phyloP scores from a whole-genome alignment of 2,888 invertebrate genomes.

The Orchesella flavescens region DNA sequence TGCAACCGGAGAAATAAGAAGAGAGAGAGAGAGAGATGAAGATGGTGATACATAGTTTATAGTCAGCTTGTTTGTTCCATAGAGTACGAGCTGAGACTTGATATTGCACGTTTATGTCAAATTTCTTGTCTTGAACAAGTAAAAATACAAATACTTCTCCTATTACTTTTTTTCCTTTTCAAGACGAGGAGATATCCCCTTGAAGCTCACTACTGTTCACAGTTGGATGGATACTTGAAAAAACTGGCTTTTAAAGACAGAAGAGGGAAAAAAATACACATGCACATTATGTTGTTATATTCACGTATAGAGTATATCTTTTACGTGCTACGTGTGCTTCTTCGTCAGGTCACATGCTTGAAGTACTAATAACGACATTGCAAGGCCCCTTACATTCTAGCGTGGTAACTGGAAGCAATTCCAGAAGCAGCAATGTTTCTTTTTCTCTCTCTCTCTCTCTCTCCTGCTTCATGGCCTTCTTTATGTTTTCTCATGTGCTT shows the following conservation, averaged over 20 bases:
- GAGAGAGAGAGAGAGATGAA: conserved; percentile 15
- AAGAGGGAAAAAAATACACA: background rate
- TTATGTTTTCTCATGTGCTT: background rate
- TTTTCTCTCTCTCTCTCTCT: conserved; percentile 19
- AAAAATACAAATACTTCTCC: conserved; percentile 40
- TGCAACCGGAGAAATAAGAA: conserved; percentile 34
- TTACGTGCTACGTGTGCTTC: too few species aligned
- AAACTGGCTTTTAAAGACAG: conserved; percentile 2
- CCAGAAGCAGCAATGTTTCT: conserved; percentile 36
- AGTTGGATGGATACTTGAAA: conserved; percentile 46
- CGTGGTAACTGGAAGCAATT: conserved; percentile 31
- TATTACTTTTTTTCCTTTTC: conserved; percentile 15
- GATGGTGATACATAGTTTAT: conserved; percentile 38
- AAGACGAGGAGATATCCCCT: conserved; percentile 45
- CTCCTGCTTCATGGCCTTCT: background rate
- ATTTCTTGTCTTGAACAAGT: conserved; percentile 37
- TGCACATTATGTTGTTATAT: background rate
- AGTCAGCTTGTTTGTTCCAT: conserved; percentile 50
- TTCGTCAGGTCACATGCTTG: conserved; percentile 26
- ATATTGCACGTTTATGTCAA: conserved; percentile 63
- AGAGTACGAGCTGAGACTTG: conserved; percentile 48
- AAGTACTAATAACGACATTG: conserved; percentile 50
- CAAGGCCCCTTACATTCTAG: background rate
- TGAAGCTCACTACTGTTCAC: conserved; percentile 52
- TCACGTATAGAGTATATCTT: background rate